These are phyloP conservation scores for Silurus asotus DNA, from an alignment of 2,113 vertebrate genomes.

Conservation along the genomic window DNA sequence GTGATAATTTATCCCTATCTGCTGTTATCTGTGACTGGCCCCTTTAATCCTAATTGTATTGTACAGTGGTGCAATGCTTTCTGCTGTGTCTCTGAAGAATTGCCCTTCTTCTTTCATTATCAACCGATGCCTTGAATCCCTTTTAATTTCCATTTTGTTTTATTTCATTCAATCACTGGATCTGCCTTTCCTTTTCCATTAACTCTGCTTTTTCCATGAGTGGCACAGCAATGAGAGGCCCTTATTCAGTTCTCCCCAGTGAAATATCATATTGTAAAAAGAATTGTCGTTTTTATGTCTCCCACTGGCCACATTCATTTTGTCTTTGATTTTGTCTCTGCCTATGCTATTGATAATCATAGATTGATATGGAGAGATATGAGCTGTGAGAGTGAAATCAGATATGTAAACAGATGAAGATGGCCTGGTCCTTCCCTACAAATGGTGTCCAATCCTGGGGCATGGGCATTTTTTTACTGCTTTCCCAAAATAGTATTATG, in stretches of 20 bases:
- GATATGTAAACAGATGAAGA: constrained; percentile 46
- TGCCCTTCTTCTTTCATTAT: constrained; percentile 75
- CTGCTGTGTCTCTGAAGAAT: constrained; percentile 72
- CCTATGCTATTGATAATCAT: constrained; percentile 46
- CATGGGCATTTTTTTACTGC: constrained; percentile 31
- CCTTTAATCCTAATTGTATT: constrained; percentile 85
- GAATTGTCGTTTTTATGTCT: constrained; percentile 50
- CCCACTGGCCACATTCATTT: constrained; percentile 46
- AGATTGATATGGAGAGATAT: constrained; percentile 44
- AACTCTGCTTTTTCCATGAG: constrained; percentile 45
- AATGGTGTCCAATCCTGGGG: constrained; percentile 14
- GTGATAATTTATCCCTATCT: constrained; percentile 81
- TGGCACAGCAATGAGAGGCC: constrained; percentile 23
- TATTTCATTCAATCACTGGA: constrained; percentile 62
- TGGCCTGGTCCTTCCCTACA: constrained; percentile 38
- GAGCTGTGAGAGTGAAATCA: constrained; percentile 34
- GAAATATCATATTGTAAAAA: constrained; percentile 51
- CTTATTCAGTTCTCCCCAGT: constrained; percentile 31
- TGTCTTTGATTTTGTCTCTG: constrained; percentile 50
- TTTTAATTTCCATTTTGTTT: constrained; percentile 65
- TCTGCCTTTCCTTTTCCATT: constrained; percentile 56
- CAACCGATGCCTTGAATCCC: constrained; percentile 72
- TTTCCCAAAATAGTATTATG: constrained; percentile 49
- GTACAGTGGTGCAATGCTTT: constrained; percentile 77
- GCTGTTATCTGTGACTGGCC: constrained; percentile 74